Evolutionary conservation across 2,113 vertebrate genomes (phyloP).

Genomic region (Ptyas mucosa): DNA sequence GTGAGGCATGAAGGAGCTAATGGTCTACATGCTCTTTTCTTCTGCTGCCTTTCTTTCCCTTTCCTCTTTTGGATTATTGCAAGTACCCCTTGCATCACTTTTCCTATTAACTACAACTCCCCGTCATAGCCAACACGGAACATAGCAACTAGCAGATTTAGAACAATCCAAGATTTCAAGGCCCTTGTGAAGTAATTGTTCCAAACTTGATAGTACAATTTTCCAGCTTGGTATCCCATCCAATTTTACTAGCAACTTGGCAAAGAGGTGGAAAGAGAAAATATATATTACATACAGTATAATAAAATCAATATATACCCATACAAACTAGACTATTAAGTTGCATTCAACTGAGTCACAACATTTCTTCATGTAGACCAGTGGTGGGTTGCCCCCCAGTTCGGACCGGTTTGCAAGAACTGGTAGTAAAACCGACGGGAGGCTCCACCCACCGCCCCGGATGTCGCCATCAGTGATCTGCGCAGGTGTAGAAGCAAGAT

Average conservation of each 20-base stretch:
- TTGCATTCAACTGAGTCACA: neutral
- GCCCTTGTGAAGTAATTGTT: neutral
- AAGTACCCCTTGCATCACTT: neutral
- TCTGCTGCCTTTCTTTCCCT: neutral
- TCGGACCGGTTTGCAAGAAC: too few relatives aligned
- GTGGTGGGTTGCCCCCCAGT: too few relatives aligned
- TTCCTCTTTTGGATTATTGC: neutral
- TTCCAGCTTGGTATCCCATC: neutral
- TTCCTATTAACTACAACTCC: neutral
- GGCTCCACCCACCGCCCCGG: too few relatives aligned
- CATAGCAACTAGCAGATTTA: neutral
- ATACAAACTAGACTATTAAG: neutral
- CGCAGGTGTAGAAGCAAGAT: too few relatives aligned
- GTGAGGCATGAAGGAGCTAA: neutral
- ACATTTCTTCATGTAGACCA: neutral
- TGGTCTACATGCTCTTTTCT: neutral
- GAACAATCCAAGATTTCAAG: neutral
- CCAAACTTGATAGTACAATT: neutral
- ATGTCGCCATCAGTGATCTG: too few relatives aligned
- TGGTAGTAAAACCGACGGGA: too few relatives aligned
- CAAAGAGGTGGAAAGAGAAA: neutral
- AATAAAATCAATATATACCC: neutral
- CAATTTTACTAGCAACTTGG: neutral
- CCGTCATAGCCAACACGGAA: neutral
- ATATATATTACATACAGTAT: neutral